Conservation (phyloP, 2,113 vertebrate genomes). For the Sinocyclocheilus grahami region DNA sequence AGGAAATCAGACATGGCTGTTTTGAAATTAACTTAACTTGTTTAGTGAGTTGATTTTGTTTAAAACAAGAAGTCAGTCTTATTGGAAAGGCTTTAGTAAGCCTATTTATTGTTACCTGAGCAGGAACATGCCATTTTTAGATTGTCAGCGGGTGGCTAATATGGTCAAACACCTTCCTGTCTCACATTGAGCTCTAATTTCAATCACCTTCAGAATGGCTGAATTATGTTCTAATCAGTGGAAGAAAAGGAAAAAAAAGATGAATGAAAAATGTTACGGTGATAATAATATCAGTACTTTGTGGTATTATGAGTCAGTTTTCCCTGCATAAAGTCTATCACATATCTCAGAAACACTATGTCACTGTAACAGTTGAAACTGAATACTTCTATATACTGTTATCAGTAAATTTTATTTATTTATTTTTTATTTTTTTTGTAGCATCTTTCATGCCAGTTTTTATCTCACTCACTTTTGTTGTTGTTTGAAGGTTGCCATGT, state of each 20-base stretch:
- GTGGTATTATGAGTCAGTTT: neutral
- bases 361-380: neutral
- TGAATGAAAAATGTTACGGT: neutral
- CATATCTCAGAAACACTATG: neutral
- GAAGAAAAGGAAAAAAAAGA: neutral
- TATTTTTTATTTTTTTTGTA: neutral
- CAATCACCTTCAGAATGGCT: neutral
- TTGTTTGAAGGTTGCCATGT: neutral
- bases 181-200: neutral
- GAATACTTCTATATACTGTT: neutral
- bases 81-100: neutral
- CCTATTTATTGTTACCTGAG: neutral
- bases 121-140: neutral
- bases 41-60: neutral
- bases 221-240: neutral
- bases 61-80: neutral
- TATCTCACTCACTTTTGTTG: neutral
- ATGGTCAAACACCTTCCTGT: conserved; percentile 20
- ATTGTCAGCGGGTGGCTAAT: neutral
- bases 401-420: neutral
- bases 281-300: neutral
- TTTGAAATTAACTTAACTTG: neutral
- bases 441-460: neutral
- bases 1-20: conserved; percentile 23
- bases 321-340: neutral